Percentiles rank a stretch among this genome's conserved stretches.
These are phyloP conservation scores for Brachypalpus laphriformis DNA, from an alignment of 2,888 invertebrate genomes.

Conservation along the genomic window DNA sequence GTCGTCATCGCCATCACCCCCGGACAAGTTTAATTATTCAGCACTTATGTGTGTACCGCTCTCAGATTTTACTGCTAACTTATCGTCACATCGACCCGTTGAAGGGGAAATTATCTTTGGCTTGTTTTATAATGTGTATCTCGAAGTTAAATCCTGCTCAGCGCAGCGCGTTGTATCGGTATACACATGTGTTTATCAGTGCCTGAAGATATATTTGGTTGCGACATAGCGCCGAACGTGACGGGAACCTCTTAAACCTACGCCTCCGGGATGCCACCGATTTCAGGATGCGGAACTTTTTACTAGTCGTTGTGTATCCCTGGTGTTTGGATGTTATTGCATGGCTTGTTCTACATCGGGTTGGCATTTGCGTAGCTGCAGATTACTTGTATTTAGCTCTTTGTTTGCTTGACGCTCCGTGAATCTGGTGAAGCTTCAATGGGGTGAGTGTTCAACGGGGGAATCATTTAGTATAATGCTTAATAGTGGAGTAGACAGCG, in stretches of 20 bases:
- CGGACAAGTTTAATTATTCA: slow-evolving; percentile 71
- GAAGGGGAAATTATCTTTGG: slow-evolving; percentile 69
- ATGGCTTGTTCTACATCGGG: slow-evolving; percentile 61
- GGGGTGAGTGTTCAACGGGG: not conserved
- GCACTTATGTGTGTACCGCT: slow-evolving; percentile 61
- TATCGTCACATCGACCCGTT: slow-evolving; percentile 62
- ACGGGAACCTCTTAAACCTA: slow-evolving; percentile 57
- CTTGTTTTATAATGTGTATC: slow-evolving; percentile 59
- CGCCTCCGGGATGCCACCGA: slow-evolving; percentile 59
- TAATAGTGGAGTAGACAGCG: not conserved
- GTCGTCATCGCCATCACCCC: not conserved
- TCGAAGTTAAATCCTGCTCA: slow-evolving; percentile 52
- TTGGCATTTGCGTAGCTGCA: slow-evolving; percentile 49
- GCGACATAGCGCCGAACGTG: slow-evolving; percentile 54
- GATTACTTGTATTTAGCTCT: slow-evolving; percentile 39
- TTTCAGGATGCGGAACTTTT: slow-evolving; percentile 61
- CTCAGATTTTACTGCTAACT: slow-evolving; percentile 70
- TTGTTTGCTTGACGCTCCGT: slow-evolving; percentile 35
- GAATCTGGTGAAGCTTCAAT: not conserved
- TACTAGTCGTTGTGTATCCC: slow-evolving; percentile 56
- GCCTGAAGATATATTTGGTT: slow-evolving; percentile 59
- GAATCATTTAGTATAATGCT: not conserved
- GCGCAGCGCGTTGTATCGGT: slow-evolving; percentile 22
- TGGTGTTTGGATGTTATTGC: slow-evolving; percentile 68
- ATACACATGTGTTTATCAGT: slow-evolving; percentile 33